A percentile compares a stretch with the other conserved stretches of the same genome.
Conservation (phyloP, 2,113 vertebrate genomes). For the Litocranius walleri region DNA sequence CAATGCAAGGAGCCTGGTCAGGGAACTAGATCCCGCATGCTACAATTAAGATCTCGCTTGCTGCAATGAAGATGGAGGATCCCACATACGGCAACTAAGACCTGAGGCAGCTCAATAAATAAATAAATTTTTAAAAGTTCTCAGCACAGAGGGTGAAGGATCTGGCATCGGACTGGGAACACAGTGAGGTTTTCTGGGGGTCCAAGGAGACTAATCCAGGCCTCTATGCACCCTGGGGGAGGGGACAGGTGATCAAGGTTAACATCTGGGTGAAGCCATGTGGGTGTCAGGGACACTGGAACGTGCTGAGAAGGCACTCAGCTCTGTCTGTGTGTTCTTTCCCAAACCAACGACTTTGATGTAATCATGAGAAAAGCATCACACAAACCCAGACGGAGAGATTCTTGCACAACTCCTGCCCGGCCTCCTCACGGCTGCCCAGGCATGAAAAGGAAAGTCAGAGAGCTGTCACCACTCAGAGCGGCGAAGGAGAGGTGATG, state of each 20-base stretch:
- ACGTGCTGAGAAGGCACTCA: not conserved
- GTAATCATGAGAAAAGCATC: not conserved
- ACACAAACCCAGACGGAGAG: not conserved
- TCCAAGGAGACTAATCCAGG: not conserved
- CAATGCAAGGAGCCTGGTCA: not conserved
- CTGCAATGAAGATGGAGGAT: not conserved
- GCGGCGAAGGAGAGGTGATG: fast-evolving
- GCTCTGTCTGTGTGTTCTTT: no score
- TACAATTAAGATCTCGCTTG: not conserved
- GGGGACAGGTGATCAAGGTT: not conserved
- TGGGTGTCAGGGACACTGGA: not conserved
- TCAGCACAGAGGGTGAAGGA: not conserved
- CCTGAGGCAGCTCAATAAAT: not conserved
- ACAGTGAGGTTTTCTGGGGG: not conserved
- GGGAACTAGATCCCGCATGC: not conserved
- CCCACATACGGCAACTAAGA: not conserved
- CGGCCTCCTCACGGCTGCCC: not conserved
- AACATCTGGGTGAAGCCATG: not conserved
- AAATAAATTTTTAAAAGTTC: not conserved
- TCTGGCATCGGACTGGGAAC: fast-evolving
- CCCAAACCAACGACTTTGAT: not conserved
- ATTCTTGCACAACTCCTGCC: not conserved
- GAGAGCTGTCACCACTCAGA: not conserved
- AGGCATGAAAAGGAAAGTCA: not conserved
- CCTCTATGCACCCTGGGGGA: not conserved